These are phyloP conservation scores for Perognathus longimembris DNA, from an alignment of 2,113 vertebrate genomes.

Conservation along the genomic window DNA sequence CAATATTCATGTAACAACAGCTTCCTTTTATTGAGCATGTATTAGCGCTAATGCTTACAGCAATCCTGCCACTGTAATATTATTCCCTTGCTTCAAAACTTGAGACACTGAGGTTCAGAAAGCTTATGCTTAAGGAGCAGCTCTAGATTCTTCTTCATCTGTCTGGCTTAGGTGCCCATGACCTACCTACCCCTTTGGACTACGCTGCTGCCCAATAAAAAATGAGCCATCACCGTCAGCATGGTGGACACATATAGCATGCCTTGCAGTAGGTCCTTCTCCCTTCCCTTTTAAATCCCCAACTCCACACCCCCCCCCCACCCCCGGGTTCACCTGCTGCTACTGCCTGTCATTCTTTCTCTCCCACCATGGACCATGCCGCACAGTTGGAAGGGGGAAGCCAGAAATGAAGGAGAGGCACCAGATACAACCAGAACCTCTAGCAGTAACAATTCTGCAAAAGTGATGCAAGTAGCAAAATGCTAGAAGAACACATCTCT, in stretches of 20 bases:
- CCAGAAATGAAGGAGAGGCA: not conserved
- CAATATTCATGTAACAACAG: not conserved
- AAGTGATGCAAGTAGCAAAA: not conserved
- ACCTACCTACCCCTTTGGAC: not conserved
- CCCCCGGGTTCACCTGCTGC: not conserved
- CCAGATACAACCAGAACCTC: not conserved
- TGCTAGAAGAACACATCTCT: not conserved
- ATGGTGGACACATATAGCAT: accelerated
- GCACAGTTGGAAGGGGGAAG: not conserved
- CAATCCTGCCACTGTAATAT: not conserved
- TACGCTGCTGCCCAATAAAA: not conserved
- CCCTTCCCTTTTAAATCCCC: not conserved
- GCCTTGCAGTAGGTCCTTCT: not conserved
- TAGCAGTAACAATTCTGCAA: not conserved
- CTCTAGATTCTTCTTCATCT: not conserved
- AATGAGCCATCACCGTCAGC: not conserved
- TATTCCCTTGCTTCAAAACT: not conserved
- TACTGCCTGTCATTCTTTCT: not conserved
- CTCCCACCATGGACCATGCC: not conserved
- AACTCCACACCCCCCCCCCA: too few relatives aligned
- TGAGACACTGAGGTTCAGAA: not conserved
- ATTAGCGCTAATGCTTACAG: not conserved
- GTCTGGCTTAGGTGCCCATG: not conserved
- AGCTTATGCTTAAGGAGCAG: not conserved
- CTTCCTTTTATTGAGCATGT: not conserved